These are phyloP conservation scores for Chrosomus eos DNA, from an alignment of 2,797 vertebrate species.

Conservation along the genomic window DNA sequence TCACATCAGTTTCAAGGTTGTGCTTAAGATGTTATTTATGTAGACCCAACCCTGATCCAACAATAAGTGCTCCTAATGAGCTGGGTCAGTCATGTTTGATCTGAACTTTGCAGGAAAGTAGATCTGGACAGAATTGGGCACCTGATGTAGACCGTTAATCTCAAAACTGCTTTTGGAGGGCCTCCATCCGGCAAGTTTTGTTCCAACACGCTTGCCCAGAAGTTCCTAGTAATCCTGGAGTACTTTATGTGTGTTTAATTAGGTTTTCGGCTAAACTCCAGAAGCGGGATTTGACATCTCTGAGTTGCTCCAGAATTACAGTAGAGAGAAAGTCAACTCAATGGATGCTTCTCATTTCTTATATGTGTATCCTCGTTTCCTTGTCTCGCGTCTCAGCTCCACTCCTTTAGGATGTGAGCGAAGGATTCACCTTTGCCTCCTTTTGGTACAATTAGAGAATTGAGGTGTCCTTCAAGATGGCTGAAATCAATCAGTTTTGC, in stretches of 20 bases:
- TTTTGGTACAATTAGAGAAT: too few relatives aligned
- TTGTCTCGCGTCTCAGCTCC: too few relatives aligned
- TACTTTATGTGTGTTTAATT: not conserved
- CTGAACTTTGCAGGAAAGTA: too few relatives aligned
- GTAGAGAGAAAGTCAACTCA: not conserved
- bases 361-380: too few relatives aligned
- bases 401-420: too few relatives aligned
- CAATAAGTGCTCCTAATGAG: not conserved
- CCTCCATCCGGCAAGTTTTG: not conserved
- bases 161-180: not conserved
- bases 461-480: too few relatives aligned
- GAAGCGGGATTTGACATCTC: not conserved
- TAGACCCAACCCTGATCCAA: not conserved
- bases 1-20: not conserved
- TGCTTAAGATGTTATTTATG: not conserved
- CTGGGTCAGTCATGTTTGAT: not conserved
- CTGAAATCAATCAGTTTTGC: too few relatives aligned
- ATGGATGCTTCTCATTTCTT: not conserved
- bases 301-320: not conserved
- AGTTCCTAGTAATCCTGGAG: not conserved
- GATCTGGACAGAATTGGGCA: not conserved
- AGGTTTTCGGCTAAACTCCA: not conserved
- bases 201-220: not conserved
- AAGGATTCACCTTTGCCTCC: too few relatives aligned
- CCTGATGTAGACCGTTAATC: not conserved